Evolutionary conservation across 1,140 invertebrate species (phyloP).

Genomic region (Heliconius congener): DNA sequence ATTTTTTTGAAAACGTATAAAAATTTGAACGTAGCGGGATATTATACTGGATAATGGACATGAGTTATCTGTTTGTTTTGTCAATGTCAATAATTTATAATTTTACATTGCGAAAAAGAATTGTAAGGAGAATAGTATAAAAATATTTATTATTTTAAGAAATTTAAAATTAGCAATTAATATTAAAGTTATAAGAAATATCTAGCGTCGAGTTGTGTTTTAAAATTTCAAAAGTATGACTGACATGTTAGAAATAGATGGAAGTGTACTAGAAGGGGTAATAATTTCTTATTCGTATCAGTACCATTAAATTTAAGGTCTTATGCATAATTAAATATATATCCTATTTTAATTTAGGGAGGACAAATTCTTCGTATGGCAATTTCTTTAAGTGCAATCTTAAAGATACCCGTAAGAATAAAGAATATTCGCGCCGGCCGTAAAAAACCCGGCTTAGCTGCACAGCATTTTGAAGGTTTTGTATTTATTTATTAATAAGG

Average conservation of each 20-base stretch:
- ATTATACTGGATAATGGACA: no score
- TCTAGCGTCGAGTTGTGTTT: neutral
- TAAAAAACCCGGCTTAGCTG: conserved; percentile 90
- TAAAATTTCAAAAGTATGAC: conserved; percentile 43
- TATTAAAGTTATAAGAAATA: neutral
- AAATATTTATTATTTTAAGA: neutral
- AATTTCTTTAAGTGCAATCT: conserved; percentile 88
- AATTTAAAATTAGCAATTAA: neutral
- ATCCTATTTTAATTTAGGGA: conserved; percentile 82
- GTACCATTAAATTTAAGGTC: neutral
- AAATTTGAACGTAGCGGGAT: no score
- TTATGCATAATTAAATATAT: neutral
- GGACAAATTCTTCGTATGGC: conserved; percentile 94
- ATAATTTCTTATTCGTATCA: conserved; percentile 43
- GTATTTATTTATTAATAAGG: conserved; percentile 7
- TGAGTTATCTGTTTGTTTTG: neutral
- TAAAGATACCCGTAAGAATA: conserved; percentile 87
- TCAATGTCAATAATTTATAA: conserved; percentile 1
- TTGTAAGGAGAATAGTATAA: neutral
- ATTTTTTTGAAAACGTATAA: no score
- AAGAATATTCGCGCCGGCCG: conserved; percentile 90
- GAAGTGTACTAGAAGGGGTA: conserved; percentile 85
- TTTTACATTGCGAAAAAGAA: neutral
- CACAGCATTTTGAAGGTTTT: conserved; percentile 92
- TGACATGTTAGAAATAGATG: conserved; percentile 82